phyloP scores from a whole-genome alignment of 2,888 invertebrate genomes.

The Salticus scenicus region DNA sequence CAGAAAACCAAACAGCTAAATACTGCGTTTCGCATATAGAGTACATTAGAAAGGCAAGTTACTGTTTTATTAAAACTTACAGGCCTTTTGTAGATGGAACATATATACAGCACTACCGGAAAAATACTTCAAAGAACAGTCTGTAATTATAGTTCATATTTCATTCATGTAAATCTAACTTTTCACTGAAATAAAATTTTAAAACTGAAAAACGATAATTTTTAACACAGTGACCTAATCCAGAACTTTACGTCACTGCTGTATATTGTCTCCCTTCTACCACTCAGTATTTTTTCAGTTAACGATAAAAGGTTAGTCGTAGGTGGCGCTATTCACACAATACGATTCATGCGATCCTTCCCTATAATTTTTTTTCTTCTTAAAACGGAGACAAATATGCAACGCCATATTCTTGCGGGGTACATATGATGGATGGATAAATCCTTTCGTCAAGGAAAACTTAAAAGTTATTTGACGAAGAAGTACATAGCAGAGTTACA shows the following conservation, averaged over 20 bases:
- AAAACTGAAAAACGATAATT: conserved; percentile 27
- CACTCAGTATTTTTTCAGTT: conserved; percentile 15
- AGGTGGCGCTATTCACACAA: conserved; percentile 18
- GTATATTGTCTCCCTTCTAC: conserved; percentile 9
- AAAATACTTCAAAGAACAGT: conserved; percentile 25
- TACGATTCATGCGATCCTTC: too few relatives aligned
- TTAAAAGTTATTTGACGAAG: too few relatives aligned
- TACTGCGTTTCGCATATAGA: conserved; percentile 1
- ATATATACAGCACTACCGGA: conserved; percentile 63
- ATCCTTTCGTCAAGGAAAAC: too few relatives aligned
- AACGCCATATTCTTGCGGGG: too few relatives aligned
- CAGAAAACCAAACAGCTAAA: neutral
- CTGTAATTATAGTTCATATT: conserved; percentile 37
- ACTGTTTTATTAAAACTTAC: conserved; percentile 37
- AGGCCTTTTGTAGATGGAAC: conserved; percentile 62
- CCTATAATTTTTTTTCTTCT: too few relatives aligned
- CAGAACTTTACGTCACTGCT: conserved; percentile 56
- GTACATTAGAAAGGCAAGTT: conserved; percentile 28
- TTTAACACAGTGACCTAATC: conserved; percentile 45
- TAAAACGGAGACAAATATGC: too few relatives aligned
- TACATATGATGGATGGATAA: too few relatives aligned
- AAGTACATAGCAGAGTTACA: too few relatives aligned
- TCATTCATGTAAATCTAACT: neutral
- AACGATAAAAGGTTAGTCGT: conserved; percentile 2
- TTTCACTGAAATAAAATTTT: conserved; percentile 11